Conservation (phyloP, 1,140 invertebrate genomes). For the Penaeus chinensis region DNA sequence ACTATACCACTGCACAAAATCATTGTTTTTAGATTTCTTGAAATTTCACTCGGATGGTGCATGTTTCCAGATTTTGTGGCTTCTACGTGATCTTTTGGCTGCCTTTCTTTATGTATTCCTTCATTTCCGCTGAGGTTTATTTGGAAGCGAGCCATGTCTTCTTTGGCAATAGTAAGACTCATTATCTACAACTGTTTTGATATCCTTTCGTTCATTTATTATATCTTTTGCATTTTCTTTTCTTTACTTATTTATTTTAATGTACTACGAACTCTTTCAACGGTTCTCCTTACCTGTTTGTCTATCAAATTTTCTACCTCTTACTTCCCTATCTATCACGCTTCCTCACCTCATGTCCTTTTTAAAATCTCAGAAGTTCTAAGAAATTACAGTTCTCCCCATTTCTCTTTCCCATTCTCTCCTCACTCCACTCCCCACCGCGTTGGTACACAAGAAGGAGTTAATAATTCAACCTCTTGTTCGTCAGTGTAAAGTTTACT, state of each 20-base stretch:
- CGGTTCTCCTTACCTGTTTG: background rate
- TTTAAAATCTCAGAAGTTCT: background rate
- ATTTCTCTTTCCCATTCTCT: constrained; percentile 1
- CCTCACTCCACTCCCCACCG: background rate
- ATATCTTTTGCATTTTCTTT: background rate
- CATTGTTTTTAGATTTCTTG: too few relatives aligned
- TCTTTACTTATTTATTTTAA: background rate
- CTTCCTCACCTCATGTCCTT: background rate
- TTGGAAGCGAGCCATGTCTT: too few relatives aligned
- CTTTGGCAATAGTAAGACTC: too few relatives aligned
- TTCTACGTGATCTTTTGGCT: too few relatives aligned
- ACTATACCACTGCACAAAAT: too few relatives aligned
- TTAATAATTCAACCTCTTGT: constrained; percentile 57
- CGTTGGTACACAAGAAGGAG: constrained; percentile 39
- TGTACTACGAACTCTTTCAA: background rate
- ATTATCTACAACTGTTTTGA: too few relatives aligned
- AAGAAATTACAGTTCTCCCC: background rate
- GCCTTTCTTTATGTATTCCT: too few relatives aligned
- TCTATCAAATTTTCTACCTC: too few relatives aligned
- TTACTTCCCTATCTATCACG: background rate
- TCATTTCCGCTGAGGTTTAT: too few relatives aligned
- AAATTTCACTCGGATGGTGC: too few relatives aligned
- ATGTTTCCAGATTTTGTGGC: too few relatives aligned
- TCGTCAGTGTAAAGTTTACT: constrained; percentile 50
- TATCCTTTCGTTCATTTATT: too few relatives aligned